Base-by-base conservation (phyloP, 2,888 invertebrate species). In the Halictus ligatus region DNA sequence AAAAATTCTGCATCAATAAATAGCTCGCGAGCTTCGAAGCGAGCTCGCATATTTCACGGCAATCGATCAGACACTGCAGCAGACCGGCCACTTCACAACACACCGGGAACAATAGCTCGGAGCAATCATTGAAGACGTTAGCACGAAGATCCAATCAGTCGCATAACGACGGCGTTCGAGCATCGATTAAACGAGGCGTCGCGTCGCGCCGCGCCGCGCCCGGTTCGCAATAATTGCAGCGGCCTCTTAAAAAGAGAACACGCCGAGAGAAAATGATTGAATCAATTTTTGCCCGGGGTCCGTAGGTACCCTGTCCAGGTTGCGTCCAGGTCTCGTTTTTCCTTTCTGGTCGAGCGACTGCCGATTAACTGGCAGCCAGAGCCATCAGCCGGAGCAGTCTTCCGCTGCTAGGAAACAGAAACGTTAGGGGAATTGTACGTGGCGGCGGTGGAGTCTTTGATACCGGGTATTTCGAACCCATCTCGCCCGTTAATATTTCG, bases 401-500 rank as follows among this genome's bases (percentile, higher is more conserved):
- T 64, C 29, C 29, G 64, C 64, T 29, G 64, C 7, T 64, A 15
- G 67, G 69, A 40, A 40, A 69, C 35, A 21, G 69, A 69, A 69
- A 40, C 69, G 69, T 10, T 69, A 21, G 69, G 69, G 69, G 69
- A 69, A 69, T 69, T 69, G 18, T 40, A 69, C 69, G 69, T 40
- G 21, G 69, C 35, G 25, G n/a, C 35, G 35, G 35, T 5, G 25
- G 35, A 21, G 29, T 25, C 25, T 75, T 35, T 46, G 48, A 75
- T 60, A 25, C 15, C 18, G 25, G 64, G 75, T 29, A 76, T 60
- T 77, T 80, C 71, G 60, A 43, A 75, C 58, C 74, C 73, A 80
- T 80, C 80, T 48, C 25, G 76, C 46, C 84, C 84, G 88, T 89
- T 87, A 82, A 88, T 90, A 87, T 89, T 87, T 89, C 90, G 89